Base-by-base conservation (phyloP, 2,888 invertebrate genomes). In the Drosophila limbata region DNA sequence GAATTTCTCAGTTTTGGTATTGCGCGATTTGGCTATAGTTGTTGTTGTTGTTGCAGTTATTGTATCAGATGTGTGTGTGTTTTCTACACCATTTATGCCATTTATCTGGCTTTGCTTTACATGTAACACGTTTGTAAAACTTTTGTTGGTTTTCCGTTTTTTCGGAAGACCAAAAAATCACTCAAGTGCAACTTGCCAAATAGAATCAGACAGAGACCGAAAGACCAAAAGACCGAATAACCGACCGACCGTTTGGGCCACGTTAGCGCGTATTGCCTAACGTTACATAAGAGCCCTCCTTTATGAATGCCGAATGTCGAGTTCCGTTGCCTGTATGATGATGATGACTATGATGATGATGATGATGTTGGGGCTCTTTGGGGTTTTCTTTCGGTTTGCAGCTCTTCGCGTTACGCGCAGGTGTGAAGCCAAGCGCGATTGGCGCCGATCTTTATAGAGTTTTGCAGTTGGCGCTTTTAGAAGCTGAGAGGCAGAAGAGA, bases 381-480 rank as follows among this genome's bases (percentile, higher is more conserved):
- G 37, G 31, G 31, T 2, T 62, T 66, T n/a, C 0, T 62, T 65
- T 59, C 77, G 84, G 83, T 89, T 78, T 78, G 84, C 61, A 71
- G 78, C 81, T 73, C 70, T 79, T 82, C 75, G 79, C 83, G 89
- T 80, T 81, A 75, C 78, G 81, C 76, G 82, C 88, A 89, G 86
- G 90, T 91, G 91, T 91, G 91, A 91, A 90, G 86, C 91, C 81
- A 91, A 90, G 84, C 91, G 91, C 91, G 84, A 90, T 79, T 88
- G 50, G 73, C 69, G 69, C 83, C 66, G 75, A 84, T 87, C 90
- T 91, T 90, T 91, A 90, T 91, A 90, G 84, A 90, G 88, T 85
- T 83, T 87, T 65, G 53, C 57, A 64, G 57, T 15, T 57, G 17
- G 39, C 39, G 51, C 25, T 35, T 31, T 42, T 48, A 73, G 74